phyloP scores from a whole-genome alignment of 2,797 vertebrate species.

The Melanotaenia boesemani region DNA sequence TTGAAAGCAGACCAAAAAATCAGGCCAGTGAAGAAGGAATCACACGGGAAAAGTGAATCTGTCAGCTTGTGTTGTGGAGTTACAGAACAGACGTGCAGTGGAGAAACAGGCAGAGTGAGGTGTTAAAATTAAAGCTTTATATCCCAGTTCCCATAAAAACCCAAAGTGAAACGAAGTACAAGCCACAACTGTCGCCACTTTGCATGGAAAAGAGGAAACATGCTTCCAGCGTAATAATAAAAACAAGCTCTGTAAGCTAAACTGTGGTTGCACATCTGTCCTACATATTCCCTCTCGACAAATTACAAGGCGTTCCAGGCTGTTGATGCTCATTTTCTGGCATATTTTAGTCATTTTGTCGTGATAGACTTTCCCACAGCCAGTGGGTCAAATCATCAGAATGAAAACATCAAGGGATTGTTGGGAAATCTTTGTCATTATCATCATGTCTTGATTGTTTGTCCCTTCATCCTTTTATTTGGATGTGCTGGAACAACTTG shows the following conservation, averaged over 20 bases:
- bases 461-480: no score
- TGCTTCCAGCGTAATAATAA: not conserved
- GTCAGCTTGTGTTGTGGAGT: no score
- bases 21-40: not conserved
- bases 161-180: not conserved
- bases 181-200: not conserved
- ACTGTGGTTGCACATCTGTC: conserved; percentile 40
- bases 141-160: conserved; percentile 19
- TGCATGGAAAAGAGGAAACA: not conserved
- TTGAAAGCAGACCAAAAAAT: conserved; percentile 27
- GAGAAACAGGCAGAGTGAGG: not conserved
- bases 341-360: conserved; percentile 13
- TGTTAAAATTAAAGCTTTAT: conserved; percentile 22
- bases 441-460: no score
- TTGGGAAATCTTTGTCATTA: not conserved
- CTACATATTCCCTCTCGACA: conserved; percentile 17
- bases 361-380: not conserved
- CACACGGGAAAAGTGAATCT: conserved; percentile 3
- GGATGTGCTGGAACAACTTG: no score
- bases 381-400: not conserved
- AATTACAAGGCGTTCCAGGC: conserved; percentile 2
- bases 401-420: not conserved
- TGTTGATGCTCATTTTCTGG: not conserved
- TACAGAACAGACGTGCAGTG: not conserved
- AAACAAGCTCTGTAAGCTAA: not conserved